phyloP scores from a whole-genome alignment of 2,888 invertebrate genomes.

The Julus scanicus region DNA sequence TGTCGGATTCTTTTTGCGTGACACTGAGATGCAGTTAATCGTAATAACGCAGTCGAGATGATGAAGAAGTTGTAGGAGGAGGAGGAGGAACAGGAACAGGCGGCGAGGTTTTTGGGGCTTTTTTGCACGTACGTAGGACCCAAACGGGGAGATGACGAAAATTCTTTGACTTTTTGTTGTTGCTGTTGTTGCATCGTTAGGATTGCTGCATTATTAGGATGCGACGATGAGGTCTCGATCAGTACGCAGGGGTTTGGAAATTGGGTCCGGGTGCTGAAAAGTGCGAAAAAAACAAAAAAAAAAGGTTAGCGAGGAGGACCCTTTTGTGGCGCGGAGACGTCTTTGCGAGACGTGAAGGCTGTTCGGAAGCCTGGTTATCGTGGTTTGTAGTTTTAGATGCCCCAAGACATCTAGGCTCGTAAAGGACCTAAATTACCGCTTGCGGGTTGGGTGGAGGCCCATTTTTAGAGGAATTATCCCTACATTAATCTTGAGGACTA shows the following conservation, averaged over 20 bases:
- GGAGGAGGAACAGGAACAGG: not conserved
- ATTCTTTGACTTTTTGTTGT: not conserved
- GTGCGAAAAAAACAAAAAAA: slow-evolving; percentile 48
- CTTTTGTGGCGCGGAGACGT: too few species aligned
- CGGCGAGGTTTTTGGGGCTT: too few species aligned
- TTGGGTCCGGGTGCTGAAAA: slow-evolving; percentile 65
- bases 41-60: not conserved
- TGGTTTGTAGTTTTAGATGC: too few species aligned
- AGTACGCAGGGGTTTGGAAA: slow-evolving; percentile 68
- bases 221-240: slow-evolving; percentile 71
- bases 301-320: not conserved
- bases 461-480: too few species aligned
- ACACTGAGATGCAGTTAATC: not conserved
- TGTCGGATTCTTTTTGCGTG: not conserved
- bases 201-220: slow-evolving; percentile 63
- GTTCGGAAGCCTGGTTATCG: not conserved
- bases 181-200: not conserved
- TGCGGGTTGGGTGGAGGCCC: too few species aligned
- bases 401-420: too few species aligned
- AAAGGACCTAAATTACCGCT: too few species aligned
- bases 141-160: too few species aligned
- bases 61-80: not conserved
- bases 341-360: not conserved
- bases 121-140: too few species aligned
- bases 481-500: too few species aligned